A percentile compares a stretch with the other conserved stretches of the same genome.
These are phyloP conservation scores for Natrix natrix DNA, from an alignment of 2,797 vertebrate genomes.

Conservation along the genomic window DNA sequence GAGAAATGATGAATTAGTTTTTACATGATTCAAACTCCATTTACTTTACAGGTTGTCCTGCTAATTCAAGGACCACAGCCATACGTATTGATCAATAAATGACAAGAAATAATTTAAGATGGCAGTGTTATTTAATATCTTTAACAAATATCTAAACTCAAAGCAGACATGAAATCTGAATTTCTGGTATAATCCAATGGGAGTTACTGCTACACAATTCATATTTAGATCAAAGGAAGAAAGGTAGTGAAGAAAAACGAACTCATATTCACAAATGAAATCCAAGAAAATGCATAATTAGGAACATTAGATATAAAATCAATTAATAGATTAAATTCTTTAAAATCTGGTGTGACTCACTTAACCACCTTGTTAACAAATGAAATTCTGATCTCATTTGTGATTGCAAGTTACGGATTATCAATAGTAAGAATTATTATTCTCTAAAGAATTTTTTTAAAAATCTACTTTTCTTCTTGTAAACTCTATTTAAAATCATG, in stretches of 20 bases:
- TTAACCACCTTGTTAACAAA: background rate
- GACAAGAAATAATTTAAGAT: background rate
- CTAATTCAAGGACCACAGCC: slow-evolving; percentile 14
- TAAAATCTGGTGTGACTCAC: background rate
- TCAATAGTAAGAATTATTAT: background rate
- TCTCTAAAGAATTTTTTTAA: background rate
- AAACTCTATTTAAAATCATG: background rate
- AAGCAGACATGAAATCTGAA: slow-evolving; percentile 5
- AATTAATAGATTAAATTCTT: background rate
- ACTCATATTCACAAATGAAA: background rate
- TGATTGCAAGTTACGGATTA: background rate
- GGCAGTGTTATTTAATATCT: background rate
- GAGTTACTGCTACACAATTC: background rate
- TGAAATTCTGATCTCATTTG: too few relatives aligned
- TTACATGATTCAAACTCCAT: slow-evolving; percentile 11
- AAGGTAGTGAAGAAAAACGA: background rate
- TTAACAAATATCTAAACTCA: background rate
- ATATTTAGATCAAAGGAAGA: background rate
- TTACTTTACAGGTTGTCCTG: slow-evolving; percentile 12
- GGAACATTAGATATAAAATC: background rate
- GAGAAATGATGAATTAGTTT: slow-evolving; percentile 15
- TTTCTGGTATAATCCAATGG: background rate
- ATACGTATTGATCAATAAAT: slow-evolving; percentile 3
- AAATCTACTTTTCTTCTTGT: background rate
- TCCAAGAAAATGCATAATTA: background rate